These are phyloP conservation scores for Odontesthes bonariensis DNA, from an alignment of 2,113 vertebrate species.

Conservation along the genomic window DNA sequence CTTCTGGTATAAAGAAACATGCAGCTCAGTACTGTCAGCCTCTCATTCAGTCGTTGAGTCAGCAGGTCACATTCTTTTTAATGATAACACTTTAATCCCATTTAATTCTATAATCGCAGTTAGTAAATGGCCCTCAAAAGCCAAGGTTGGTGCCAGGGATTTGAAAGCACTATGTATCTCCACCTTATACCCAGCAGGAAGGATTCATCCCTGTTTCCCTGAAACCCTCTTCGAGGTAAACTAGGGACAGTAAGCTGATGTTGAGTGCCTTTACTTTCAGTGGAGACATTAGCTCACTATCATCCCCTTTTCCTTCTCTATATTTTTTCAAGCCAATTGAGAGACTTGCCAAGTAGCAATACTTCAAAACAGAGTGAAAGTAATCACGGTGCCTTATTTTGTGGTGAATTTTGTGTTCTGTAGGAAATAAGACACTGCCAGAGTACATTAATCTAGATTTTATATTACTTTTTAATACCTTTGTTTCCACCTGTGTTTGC, in stretches of 20 bases:
- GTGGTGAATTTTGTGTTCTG: constrained; percentile 7
- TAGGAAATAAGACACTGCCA: constrained; percentile 9
- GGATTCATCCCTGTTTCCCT: constrained; percentile 25
- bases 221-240: constrained; percentile 9
- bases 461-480: constrained; percentile 1
- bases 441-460: constrained; percentile 27
- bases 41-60: constrained; percentile 46
- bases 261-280: constrained; percentile 5
- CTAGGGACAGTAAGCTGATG: constrained; percentile 28
- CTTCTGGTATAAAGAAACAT: neutral
- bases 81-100: constrained; percentile 77
- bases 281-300: constrained; percentile 22
- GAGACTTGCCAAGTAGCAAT: neutral
- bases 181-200: constrained; percentile 48
- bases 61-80: constrained; percentile 60
- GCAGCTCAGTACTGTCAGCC: constrained; percentile 16
- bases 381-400: constrained; percentile 28
- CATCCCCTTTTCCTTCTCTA: constrained; percentile 3
- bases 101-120: constrained; percentile 76
- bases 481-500: constrained; percentile 12
- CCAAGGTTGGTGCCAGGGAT: constrained; percentile 54
- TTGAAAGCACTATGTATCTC: constrained; percentile 40
- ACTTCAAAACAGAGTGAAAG: constrained; percentile 17
- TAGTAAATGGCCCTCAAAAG: constrained; percentile 65
- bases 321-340: neutral